Evolutionary conservation across 2,797 vertebrate genomes (phyloP), one percentile per base, ranked within the genome.

Genomic region (Triplophysa yarkandensis): DNA sequence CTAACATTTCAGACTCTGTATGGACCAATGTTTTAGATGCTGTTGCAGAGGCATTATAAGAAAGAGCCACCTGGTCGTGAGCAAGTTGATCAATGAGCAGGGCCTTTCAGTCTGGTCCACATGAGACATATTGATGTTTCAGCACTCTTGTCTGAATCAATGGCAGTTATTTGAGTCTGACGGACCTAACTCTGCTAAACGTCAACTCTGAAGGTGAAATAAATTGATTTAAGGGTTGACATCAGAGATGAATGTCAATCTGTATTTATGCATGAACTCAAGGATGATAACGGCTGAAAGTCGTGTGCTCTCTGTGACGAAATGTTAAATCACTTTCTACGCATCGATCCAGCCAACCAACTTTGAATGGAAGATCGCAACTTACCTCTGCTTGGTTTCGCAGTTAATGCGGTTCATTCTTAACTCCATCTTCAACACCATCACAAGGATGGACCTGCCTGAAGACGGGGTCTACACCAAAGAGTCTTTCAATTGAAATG

Each of bases 121-220:
- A 94, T 82, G 89, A 94, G 90, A 77, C 70, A 21, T 97, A 98
- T 98, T 94, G 96, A 98, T 94, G 95, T 95, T 95, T 95, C 89
- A 88, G 85, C 86, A 89, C 93, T 87, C 87, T 90, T 92, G 89
- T 88, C 55, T 65, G 84, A 88, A 96, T 98, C 95, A 87, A 98
- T 97, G 90, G 65, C 77, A 85, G 86, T 86, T 92, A 91, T 88
- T 91, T 88, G 91, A 91, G 91, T 91, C 87, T 92, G 90, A 92
- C 92, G 92, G 92, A 93, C 19, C 61, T 65, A 36, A 63, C 77
- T 70, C 43, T 13, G 92, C 91, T 95, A 94, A 96, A 94, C 93
- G 91, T 91, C 87, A 82, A 77, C 91, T 91, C 92, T 90, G 87
- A 92, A 87, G 90, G 91, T 87, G 88, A 93, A 93, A 93, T 94